Percentiles rank a stretch among this genome's conserved stretches.
These are phyloP conservation scores for Okapia johnstoni DNA, from an alignment of 2,113 vertebrate genomes.

Conservation along the genomic window DNA sequence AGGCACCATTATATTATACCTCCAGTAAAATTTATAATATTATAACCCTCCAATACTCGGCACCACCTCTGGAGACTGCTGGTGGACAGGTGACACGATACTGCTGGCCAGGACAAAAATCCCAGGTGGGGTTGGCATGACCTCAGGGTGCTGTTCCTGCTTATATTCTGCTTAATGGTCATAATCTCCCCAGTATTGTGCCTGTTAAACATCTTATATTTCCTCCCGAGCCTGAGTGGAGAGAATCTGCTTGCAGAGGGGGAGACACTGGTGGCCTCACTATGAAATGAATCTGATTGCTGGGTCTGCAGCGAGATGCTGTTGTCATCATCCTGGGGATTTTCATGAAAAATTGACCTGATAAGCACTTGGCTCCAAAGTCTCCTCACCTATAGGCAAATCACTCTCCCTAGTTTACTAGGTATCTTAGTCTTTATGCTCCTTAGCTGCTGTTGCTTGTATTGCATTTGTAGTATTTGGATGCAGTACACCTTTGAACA, in stretches of 20 bases:
- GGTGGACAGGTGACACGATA: neutral
- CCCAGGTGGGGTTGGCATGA: rapidly evolving
- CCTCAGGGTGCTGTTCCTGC: neutral
- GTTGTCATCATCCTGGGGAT: neutral
- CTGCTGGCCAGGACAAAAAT: neutral
- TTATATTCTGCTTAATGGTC: neutral
- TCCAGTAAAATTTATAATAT: neutral
- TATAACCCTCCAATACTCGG: neutral
- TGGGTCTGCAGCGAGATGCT: neutral
- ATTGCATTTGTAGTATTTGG: neutral
- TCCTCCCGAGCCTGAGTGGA: neutral
- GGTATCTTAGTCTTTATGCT: neutral
- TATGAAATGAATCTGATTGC: neutral
- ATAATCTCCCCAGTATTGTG: neutral
- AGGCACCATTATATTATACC: neutral
- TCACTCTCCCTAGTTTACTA: neutral
- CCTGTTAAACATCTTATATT: neutral
- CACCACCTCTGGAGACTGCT: neutral
- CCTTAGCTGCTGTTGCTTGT: neutral
- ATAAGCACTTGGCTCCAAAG: neutral
- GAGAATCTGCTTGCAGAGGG: neutral
- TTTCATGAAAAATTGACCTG: neutral
- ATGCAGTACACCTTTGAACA: neutral
- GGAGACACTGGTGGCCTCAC: neutral
- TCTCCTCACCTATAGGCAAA: neutral